These are phyloP conservation scores for Cynaeus angustus DNA, from an alignment of 2,888 invertebrate genomes.

Conservation along the genomic window DNA sequence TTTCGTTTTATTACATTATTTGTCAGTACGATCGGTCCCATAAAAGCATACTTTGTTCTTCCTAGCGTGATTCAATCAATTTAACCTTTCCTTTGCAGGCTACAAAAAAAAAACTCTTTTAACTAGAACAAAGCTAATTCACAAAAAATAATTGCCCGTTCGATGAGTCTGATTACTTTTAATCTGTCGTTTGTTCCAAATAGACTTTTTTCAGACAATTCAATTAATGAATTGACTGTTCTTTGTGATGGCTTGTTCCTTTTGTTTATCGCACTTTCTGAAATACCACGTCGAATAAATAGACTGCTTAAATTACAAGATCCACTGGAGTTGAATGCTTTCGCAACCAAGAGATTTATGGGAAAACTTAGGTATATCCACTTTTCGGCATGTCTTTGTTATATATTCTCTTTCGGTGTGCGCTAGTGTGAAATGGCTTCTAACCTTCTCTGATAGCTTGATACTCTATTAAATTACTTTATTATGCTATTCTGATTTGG, in stretches of 20 bases:
- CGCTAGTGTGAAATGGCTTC: constrained; percentile 39
- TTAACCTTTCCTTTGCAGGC: constrained; percentile 44
- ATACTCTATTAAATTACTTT: constrained; percentile 48
- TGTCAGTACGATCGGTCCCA: constrained; percentile 51
- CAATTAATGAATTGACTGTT: constrained; percentile 14
- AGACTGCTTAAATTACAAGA: constrained; percentile 23
- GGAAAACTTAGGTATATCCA: constrained; percentile 43
- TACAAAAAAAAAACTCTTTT: constrained; percentile 39
- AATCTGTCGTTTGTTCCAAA: constrained; percentile 21
- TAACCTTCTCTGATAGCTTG: constrained; percentile 40
- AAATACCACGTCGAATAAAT: constrained; percentile 22
- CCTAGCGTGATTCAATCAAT: constrained; percentile 51
- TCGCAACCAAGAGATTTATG: constrained; percentile 39
- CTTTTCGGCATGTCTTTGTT: constrained; percentile 39
- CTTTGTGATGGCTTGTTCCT: constrained; percentile 7
- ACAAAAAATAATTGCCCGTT: constrained; percentile 35
- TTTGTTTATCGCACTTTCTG: constrained; percentile 10
- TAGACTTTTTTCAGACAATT: constrained; percentile 14
- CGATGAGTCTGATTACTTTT: constrained; percentile 18
- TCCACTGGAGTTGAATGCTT: constrained; percentile 25
- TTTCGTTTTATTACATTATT: constrained; percentile 57
- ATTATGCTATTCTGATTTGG: constrained; percentile 45
- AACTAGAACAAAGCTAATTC: constrained; percentile 41
- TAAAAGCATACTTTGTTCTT: constrained; percentile 51
- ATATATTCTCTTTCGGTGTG: constrained; percentile 36